Evolutionary conservation across 2,113 vertebrate species (phyloP), one percentile per base, ranked within the genome.

Genomic region (Pavo muticus): DNA sequence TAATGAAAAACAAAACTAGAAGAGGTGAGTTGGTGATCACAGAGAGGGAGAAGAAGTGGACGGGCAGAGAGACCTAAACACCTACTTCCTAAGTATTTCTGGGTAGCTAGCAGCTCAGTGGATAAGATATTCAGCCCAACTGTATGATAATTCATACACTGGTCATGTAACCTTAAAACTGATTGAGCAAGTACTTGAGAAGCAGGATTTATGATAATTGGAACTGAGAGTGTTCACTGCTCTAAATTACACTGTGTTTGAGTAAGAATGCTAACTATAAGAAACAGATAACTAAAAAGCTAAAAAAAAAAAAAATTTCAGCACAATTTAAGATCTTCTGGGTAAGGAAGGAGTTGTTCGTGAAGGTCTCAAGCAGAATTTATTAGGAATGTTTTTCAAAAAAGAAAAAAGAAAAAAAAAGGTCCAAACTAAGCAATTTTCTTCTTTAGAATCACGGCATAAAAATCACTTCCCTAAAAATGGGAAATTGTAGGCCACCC

Each of bases 261-360:
- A 93, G 72, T 21, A 85, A 10, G 5, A 95, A 93, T 71, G 37
- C 30, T 91, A 68, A 91, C 59, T 17, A 7, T 32, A 77, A 94
- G 17, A 39, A 81, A 52, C 3, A 82, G 15, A n/a, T 64, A 80
- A 44, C 21, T 15, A 74, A 93, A 92, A 82, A 60, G 29, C 44
- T 60, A 42, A 54, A 17, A 30, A 37, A 81, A 65, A 78, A 10
- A 27, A 25, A 40, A 40, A 27, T 90, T 68, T n/a, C 68, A 96
- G 76, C 52, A 94, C 50, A 76, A 29, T 37, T 15, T 75, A 67
- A 87, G 59, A 81, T 75, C 90, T 89, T 69, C 61, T 63, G 57
- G 82, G 29, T 87, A 63, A 92, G 32, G 85, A 94, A 93, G 71
- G 17, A 63, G 63, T 45, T 84, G 59, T 37, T 90, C 80, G 56